Evolutionary conservation across 1,140 invertebrate genomes (phyloP).

Genomic region (Orchestia grillus): DNA sequence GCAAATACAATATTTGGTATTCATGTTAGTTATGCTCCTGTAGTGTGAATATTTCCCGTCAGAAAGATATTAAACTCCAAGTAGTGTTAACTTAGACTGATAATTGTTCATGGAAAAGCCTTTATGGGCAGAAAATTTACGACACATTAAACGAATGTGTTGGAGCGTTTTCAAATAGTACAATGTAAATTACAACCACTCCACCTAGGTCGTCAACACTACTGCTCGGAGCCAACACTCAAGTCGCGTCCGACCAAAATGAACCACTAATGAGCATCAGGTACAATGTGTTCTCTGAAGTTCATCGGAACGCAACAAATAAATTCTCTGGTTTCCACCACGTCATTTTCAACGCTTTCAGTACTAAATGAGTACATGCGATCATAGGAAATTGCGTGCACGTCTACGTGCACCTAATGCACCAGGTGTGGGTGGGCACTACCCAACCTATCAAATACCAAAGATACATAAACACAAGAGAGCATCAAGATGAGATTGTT

Average conservation of each 20-base stretch:
- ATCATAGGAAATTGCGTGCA: neutral
- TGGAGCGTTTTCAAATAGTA: neutral
- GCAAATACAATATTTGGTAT: neutral
- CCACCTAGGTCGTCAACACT: neutral
- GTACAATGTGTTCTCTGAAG: neutral
- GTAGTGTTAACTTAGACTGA: neutral
- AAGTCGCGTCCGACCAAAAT: neutral
- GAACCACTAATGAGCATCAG: neutral
- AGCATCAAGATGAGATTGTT: slow-evolving; percentile 48
- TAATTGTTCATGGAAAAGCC: neutral
- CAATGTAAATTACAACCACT: neutral
- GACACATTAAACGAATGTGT: neutral
- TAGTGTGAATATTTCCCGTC: neutral
- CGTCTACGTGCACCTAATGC: neutral
- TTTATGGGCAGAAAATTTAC: neutral
- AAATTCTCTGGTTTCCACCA: neutral
- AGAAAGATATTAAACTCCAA: neutral
- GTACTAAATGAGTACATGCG: neutral
- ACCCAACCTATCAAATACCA: neutral
- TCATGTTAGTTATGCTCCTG: neutral
- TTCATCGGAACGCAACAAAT: neutral
- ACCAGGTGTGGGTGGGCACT: neutral
- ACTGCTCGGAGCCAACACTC: neutral
- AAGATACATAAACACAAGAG: neutral
- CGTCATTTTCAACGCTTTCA: neutral